These are phyloP conservation scores for Lamprotornis superbus DNA, from an alignment of 2,113 vertebrate genomes.

Conservation along the genomic window DNA sequence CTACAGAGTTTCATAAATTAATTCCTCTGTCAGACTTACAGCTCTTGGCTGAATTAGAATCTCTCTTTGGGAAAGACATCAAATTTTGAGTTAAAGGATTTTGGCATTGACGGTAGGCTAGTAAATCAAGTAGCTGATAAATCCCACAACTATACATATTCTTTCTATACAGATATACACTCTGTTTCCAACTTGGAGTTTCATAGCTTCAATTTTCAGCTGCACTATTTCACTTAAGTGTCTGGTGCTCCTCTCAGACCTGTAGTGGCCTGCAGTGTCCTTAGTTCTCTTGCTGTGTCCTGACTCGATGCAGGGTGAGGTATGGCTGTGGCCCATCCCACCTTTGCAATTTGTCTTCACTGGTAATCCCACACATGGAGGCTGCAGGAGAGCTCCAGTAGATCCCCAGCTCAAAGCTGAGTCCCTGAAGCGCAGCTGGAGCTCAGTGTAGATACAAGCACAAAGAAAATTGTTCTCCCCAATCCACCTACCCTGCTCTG, in stretches of 20 bases:
- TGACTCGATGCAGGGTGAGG: accelerated
- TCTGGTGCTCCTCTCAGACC: not conserved
- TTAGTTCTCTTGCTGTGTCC: not conserved
- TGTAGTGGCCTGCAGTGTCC: not conserved
- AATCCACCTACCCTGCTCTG: not conserved
- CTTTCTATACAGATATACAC: not conserved
- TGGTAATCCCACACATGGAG: not conserved
- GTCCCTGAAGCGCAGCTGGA: not conserved
- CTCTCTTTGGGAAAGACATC: not conserved
- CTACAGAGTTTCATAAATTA: not conserved
- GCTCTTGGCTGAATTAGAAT: not conserved
- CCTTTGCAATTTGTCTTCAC: not conserved
- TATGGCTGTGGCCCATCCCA: not conserved
- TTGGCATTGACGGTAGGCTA: not conserved
- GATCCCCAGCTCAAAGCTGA: not conserved
- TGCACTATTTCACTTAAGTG: not conserved
- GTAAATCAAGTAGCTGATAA: slow-evolving; percentile 12
- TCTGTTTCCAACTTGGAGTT: not conserved
- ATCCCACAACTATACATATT: not conserved
- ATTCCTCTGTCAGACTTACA: not conserved
- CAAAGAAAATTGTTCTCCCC: not conserved
- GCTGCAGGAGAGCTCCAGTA: not conserved
- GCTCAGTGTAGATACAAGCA: not conserved
- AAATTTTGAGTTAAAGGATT: not conserved
- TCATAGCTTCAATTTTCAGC: not conserved